A percentile compares a stretch with the other conserved stretches of the same genome.
These are phyloP conservation scores for Coracopsis vasa DNA, from an alignment of 2,113 vertebrate species.

Conservation along the genomic window DNA sequence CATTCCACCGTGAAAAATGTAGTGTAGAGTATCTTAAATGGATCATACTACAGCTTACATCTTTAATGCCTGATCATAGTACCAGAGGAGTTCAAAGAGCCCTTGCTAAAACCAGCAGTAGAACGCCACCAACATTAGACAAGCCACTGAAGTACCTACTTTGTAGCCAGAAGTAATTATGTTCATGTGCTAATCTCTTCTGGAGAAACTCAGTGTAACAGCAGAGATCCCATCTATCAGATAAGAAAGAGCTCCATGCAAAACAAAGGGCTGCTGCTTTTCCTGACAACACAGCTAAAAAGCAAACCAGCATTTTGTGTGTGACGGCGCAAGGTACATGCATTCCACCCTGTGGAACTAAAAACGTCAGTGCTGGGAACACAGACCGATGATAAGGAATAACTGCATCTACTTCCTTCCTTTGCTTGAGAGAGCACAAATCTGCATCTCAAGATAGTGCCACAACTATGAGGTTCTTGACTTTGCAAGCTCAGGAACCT, in stretches of 20 bases:
- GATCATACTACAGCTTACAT: slow-evolving; percentile 11
- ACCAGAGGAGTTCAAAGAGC: neutral
- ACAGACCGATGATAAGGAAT: neutral
- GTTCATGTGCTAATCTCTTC: slow-evolving; percentile 2
- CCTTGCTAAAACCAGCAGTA: neutral
- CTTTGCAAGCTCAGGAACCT: neutral
- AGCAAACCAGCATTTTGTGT: neutral
- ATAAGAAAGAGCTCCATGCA: neutral
- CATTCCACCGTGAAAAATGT: neutral
- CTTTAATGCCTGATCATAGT: slow-evolving; percentile 14
- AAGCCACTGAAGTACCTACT: neutral
- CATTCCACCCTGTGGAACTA: neutral
- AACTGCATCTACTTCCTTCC: neutral
- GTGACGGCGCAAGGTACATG: fast-evolving
- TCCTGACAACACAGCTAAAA: neutral
- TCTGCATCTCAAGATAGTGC: fast-evolving
- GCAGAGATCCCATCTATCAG: neutral
- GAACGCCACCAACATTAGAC: neutral
- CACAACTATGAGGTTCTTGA: neutral
- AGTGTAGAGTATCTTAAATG: neutral
- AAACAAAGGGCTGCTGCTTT: neutral
- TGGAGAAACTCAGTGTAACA: neutral
- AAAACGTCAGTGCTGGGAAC: neutral
- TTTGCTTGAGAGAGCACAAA: neutral
- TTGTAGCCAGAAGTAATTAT: slow-evolving; percentile 42